Evolutionary conservation across 2,797 vertebrate genomes (phyloP).

Genomic region (Myotis findleyi): DNA sequence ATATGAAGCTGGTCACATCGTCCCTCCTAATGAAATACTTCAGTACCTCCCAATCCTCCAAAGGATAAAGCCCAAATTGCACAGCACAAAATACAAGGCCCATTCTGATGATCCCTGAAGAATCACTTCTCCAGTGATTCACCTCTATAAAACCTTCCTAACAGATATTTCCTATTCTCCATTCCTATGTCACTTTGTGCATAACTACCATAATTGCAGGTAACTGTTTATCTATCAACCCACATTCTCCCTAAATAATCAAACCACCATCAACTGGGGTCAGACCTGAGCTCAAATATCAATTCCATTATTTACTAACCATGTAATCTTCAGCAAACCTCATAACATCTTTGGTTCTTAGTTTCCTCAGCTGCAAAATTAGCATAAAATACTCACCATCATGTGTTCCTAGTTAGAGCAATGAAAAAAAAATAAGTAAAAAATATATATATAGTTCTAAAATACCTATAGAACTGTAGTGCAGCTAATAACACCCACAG

Average conservation of each 20-base stretch:
- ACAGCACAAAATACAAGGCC: not conserved
- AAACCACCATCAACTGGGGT: not conserved
- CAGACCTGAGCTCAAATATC: constrained; percentile 37
- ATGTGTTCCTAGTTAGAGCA: not conserved
- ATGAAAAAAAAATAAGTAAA: not conserved
- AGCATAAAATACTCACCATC: constrained; percentile 38
- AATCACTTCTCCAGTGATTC: constrained; percentile 14
- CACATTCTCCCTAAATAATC: constrained; percentile 7
- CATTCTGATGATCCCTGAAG: not conserved
- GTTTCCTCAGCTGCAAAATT: not conserved
- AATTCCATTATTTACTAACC: constrained; percentile 38
- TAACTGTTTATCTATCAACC: not conserved
- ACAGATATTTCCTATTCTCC: not conserved
- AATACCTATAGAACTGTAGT: constrained; percentile 30
- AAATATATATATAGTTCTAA: not conserved
- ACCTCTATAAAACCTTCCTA: not conserved
- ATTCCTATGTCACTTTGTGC: not conserved
- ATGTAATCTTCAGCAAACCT: constrained; percentile 25
- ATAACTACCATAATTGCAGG: not conserved
- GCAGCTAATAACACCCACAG: not conserved
- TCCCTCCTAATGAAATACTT: constrained; percentile 24
- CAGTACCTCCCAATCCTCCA: not conserved
- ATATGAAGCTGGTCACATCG: not conserved
- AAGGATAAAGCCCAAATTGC: not conserved
- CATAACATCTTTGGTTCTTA: constrained; percentile 9